phyloP scores from a whole-genome alignment of 1,140 invertebrate genomes.

The Physella acuta region DNA sequence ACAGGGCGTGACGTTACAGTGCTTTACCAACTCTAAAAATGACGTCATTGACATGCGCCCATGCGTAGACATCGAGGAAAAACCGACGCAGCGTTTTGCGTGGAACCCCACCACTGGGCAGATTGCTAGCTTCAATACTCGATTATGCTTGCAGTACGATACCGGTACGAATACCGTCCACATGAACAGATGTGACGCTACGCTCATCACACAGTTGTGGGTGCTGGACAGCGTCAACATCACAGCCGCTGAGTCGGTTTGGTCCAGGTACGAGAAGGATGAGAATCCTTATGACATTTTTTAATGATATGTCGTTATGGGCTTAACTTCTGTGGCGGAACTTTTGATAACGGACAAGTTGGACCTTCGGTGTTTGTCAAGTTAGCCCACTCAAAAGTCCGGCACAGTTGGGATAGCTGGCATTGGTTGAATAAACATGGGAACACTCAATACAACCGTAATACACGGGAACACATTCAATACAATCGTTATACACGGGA shows the following conservation, averaged over 20 bases:
- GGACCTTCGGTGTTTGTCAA: no score
- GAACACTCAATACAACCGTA: no score
- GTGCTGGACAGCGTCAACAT: neutral
- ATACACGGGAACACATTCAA: no score
- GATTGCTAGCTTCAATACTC: neutral
- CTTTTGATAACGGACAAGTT: no score
- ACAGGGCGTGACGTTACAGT: neutral
- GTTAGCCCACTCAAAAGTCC: no score
- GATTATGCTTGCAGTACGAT: neutral
- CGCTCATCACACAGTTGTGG: neutral
- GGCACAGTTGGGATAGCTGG: no score
- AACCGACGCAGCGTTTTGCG: neutral
- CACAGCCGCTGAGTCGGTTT: neutral
- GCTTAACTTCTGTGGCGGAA: no score
- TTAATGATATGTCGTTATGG: no score
- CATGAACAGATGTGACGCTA: neutral
- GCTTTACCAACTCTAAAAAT: neutral
- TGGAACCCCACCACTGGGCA: neutral
- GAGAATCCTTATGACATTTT: no score
- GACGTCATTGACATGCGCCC: neutral
- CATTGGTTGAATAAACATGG: no score
- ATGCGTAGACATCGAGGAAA: neutral
- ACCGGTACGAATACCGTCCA: neutral
- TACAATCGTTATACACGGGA: no score
- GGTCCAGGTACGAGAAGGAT: neutral